Evolutionary conservation across 2,797 vertebrate species (phyloP), one percentile per base, ranked within the genome.

Genomic region (Amblyraja radiata): DNA sequence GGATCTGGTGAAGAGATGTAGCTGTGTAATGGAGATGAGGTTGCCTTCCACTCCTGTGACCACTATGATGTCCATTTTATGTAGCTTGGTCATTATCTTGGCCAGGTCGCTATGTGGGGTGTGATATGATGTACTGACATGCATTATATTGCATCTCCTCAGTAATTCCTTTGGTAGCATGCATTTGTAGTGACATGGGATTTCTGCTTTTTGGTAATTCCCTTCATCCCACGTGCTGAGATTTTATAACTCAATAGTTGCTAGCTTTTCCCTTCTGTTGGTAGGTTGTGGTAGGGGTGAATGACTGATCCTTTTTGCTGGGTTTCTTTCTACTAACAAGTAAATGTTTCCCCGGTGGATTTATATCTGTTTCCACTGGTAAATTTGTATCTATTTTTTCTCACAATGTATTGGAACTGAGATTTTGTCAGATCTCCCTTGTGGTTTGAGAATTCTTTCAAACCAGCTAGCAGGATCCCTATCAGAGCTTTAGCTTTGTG

Each of bases 401-500:
- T 88, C 18, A 32, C 28, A 14, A n/a, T 88, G n/a, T 88, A 88
- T 68, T 88, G n/a, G 84, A 88, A 88, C 61, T 88, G n/a, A 68
- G 84, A 36, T 68, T 88, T 6, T 88, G 84, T 21, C 16, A 18
- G n/a, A 3, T n/a, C 32, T 88, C 84, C 61, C 84, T 88, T n/a
- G 39, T 74, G 71, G 71, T 91, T 74, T 73, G 90, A 54, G 36
- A 39, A 46, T 39, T 46, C 86, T 90, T 68, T 32, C 61, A 76
- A 54, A 92, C 39, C 39, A 76, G 36, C 23, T n/a, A 8, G 63
- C 63, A 36, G 46, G 68, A 92, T 58, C 13, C 28, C 46, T 74
- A 54, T 74, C 68, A 76, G 90, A 74, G 36, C 71, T 92, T 92
- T 74, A 39, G 90, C 36, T 92, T 92, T 92, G 65, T 91, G 71